These are phyloP conservation scores for Jaculus jaculus DNA, from an alignment of 2,113 vertebrate genomes.

Conservation along the genomic window DNA sequence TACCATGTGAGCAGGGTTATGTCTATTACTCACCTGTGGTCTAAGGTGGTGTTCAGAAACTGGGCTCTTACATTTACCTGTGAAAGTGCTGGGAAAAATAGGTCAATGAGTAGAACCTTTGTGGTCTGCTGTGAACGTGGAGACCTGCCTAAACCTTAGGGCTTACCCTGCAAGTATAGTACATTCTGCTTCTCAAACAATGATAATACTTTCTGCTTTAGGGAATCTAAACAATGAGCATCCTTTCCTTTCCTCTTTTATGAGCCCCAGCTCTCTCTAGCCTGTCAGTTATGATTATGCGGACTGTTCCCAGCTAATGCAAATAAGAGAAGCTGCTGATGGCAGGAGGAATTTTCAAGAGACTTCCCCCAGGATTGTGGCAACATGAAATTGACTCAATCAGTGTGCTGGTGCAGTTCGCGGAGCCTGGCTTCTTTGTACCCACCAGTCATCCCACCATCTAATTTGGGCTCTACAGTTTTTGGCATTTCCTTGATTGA, in stretches of 20 bases:
- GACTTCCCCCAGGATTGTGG: conserved; percentile 42
- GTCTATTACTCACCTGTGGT: neutral
- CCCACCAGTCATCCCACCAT: conserved; percentile 15
- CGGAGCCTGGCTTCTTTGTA: conserved; percentile 24
- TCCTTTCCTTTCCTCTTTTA: conserved; percentile 32
- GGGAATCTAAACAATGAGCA: conserved; percentile 54
- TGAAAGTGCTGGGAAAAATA: neutral
- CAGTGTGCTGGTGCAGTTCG: neutral
- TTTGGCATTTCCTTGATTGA: neutral
- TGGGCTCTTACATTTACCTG: neutral
- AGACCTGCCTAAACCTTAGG: conserved; percentile 59
- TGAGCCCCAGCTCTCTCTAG: conserved; percentile 35
- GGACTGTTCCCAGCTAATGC: conserved; percentile 63
- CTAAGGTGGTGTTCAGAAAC: neutral
- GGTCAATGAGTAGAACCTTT: neutral
- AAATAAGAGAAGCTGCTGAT: conserved; percentile 59
- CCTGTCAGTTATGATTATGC: conserved; percentile 62
- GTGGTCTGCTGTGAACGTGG: conserved; percentile 2
- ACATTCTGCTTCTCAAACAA: conserved; percentile 59
- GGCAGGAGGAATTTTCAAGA: conserved; percentile 62
- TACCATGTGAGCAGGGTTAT: neutral
- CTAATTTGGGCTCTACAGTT: neutral
- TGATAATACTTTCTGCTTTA: conserved; percentile 51
- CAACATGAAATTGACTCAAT: conserved; percentile 41
- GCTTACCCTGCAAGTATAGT: conserved; percentile 45